phyloP scores from a whole-genome alignment of 2,888 invertebrate genomes.

The Euphydryas editha region DNA sequence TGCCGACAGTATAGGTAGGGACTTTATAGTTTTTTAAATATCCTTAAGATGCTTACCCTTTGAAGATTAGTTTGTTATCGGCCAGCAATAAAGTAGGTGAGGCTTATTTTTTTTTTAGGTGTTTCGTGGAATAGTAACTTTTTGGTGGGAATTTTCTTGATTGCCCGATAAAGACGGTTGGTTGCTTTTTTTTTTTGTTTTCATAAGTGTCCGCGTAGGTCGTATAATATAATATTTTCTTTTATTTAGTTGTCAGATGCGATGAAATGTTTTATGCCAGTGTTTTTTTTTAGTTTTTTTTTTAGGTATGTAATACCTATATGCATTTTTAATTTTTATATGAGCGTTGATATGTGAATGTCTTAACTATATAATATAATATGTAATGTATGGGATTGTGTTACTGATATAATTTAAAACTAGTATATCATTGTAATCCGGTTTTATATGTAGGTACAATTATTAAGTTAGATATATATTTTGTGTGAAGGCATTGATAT shows the following conservation, averaged over 20 bases:
- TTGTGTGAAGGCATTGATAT: no score
- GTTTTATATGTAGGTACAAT: neutral
- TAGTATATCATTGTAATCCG: neutral
- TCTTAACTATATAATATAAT: neutral
- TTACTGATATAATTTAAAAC: constrained; percentile 1
- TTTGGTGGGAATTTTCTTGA: constrained; percentile 53
- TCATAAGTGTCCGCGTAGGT: constrained; percentile 28
- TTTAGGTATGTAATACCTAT: neutral
- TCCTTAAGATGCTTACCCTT: constrained; percentile 73
- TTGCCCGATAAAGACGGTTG: constrained; percentile 46
- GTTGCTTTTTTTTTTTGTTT: constrained; percentile 1
- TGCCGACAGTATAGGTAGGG: constrained; percentile 56
- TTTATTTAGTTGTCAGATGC: constrained; percentile 28
- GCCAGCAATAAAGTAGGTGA: constrained; percentile 70
- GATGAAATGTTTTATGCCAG: constrained; percentile 19
- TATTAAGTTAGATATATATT: no score
- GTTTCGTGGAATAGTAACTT: constrained; percentile 46
- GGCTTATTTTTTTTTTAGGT: constrained; percentile 47
- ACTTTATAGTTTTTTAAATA: constrained; percentile 79
- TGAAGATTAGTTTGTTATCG: constrained; percentile 78
- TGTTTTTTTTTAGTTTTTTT: neutral
- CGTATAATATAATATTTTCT: constrained; percentile 28
- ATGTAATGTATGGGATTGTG: neutral
- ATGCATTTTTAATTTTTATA: neutral
- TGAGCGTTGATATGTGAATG: neutral